phyloP scores from a whole-genome alignment of 2,113 vertebrate species.

The Plecotus auritus region DNA sequence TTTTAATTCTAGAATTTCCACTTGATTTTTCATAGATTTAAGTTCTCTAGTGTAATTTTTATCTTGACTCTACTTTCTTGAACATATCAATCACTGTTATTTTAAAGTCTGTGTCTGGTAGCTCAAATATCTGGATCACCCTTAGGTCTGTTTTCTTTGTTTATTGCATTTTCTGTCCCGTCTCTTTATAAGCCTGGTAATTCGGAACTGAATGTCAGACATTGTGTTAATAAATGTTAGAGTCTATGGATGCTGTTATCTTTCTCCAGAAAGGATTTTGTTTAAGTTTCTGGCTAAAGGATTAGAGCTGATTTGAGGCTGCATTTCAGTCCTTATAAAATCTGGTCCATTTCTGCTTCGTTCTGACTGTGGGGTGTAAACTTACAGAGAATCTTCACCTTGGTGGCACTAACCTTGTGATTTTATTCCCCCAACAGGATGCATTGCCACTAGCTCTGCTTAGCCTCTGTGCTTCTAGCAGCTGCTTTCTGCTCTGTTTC shows the following conservation, averaged over 20 bases:
- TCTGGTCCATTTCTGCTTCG: neutral
- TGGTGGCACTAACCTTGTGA: neutral
- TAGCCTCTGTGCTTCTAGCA: neutral
- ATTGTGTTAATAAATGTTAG: conserved; percentile 19
- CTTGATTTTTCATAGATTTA: neutral
- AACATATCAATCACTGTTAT: neutral
- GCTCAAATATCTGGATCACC: neutral
- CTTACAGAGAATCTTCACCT: neutral
- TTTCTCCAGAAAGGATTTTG: neutral
- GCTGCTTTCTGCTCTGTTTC: neutral
- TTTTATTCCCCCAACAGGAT: neutral
- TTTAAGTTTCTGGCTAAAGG: neutral
- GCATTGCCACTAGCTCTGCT: neutral
- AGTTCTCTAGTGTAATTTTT: neutral
- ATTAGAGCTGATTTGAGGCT: neutral
- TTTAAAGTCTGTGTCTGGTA: neutral
- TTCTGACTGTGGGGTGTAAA: neutral
- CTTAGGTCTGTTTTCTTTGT: neutral
- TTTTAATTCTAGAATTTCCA: neutral
- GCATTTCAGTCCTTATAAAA: neutral
- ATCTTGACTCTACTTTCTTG: neutral
- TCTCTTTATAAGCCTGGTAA: neutral
- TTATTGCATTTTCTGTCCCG: neutral
- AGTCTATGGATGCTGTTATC: neutral
- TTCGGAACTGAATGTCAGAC: neutral